Evolutionary conservation across 2,113 vertebrate species (phyloP), one percentile per base, ranked within the genome.

Genomic region (Atrichornis clamosus): DNA sequence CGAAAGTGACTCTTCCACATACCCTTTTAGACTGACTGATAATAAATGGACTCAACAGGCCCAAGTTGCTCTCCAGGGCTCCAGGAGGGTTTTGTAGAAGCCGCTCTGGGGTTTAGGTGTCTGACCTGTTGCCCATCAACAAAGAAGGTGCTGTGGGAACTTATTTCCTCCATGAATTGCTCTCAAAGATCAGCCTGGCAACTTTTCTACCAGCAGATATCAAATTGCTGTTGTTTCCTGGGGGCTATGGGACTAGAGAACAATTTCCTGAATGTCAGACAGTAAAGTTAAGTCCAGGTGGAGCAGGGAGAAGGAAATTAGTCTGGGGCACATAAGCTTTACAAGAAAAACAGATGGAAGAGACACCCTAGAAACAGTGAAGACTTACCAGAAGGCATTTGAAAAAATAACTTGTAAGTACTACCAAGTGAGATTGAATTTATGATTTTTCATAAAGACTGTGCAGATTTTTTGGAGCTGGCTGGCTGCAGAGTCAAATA

Each of bases 271-370:
- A 91, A 63, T 13, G 22, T 80, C 64, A 90, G 70, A 59, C 75
- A 88, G 68, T 47, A 76, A 85, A 75, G 85, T 62, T 50, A 91
- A 87, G 55, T 59, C 78, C 79, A 80, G 89, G 56, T 84, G 30
- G 68, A 92, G 23, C 22, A 87, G 12, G 28, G 17, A 78, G 85
- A 83, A 91, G 64, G 82, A 96, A 88, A 90, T 96, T n/a, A 77
- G 75, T 90, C 68, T 86, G 64, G 41, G 39, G 41, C 70, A 62
- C 68, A 37, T 44, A 78, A 89, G 35, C 76, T 52, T 67, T 90
- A 32, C 55, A 88, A 92, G 56, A 84, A 93, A 82, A 91, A 70
- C 68, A 94, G 89, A 95, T 68, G 73, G 90, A 84, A 90, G 53
- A 88, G 39, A 75, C 37, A 93, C 75, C 39, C 22, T 41, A 77